Percentiles rank a stretch among this genome's conserved stretches.
Evolutionary conservation across 2,113 vertebrate species (phyloP).

Genomic region (Willisornis vidua): DNA sequence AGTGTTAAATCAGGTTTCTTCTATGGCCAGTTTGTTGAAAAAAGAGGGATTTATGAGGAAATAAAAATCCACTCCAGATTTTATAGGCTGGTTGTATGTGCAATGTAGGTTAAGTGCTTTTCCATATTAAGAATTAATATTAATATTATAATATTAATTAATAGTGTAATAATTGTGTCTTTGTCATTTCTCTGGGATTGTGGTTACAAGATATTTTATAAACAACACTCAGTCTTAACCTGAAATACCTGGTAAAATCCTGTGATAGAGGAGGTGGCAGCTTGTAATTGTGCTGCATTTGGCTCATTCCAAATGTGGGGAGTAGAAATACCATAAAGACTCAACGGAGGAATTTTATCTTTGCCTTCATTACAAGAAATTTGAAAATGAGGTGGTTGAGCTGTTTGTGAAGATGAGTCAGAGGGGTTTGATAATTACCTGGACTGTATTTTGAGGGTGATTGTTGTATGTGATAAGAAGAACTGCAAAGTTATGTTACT

Average conservation of each 20-base stretch:
- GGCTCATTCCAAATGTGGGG: accelerated
- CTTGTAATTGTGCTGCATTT: neutral
- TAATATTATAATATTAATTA: no score
- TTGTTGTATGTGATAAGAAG: neutral
- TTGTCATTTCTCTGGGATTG: neutral
- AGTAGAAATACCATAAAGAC: neutral
- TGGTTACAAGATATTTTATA: neutral
- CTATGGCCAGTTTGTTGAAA: neutral
- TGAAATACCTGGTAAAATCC: neutral
- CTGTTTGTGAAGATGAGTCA: accelerated
- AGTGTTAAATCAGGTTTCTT: neutral
- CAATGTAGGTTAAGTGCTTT: neutral
- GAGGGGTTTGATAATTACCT: neutral
- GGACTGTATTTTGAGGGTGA: neutral
- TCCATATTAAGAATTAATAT: neutral
- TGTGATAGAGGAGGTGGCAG: neutral
- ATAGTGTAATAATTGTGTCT: neutral
- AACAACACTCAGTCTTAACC: neutral
- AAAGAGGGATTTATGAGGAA: neutral
- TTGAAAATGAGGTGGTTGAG: accelerated
- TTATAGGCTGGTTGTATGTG: no score
- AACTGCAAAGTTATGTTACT: neutral
- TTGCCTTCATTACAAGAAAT: neutral
- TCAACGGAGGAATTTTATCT: neutral
- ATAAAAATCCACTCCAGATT: neutral